Percentiles rank a stretch among this genome's conserved stretches.
These are phyloP conservation scores for Drosophila obscura DNA, from an alignment of 1,140 invertebrate genomes.

Conservation along the genomic window DNA sequence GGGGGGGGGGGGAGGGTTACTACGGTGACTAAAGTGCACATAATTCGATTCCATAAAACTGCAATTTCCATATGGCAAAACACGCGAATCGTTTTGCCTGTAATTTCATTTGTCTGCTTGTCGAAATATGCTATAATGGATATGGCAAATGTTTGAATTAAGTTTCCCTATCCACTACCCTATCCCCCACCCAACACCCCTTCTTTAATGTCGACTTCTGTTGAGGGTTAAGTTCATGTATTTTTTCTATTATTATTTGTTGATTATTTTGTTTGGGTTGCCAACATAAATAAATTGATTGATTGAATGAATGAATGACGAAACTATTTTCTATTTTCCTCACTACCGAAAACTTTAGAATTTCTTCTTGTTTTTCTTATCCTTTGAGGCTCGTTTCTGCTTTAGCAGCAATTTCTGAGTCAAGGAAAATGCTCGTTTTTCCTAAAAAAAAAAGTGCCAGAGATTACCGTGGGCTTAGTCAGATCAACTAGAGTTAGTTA, in stretches of 20 bases:
- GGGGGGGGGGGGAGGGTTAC: constrained; percentile 51
- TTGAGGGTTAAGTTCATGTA: constrained; percentile 42
- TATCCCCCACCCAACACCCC: constrained; percentile 13
- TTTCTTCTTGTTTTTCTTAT: constrained; percentile 37
- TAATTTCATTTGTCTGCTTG: constrained; percentile 67
- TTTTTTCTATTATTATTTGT: constrained; percentile 5
- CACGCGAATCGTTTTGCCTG: constrained; percentile 30
- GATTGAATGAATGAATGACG: neutral
- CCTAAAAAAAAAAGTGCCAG: neutral
- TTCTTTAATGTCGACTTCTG: neutral
- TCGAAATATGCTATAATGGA: constrained; percentile 31
- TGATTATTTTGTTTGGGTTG: constrained; percentile 62
- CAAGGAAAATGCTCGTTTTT: neutral
- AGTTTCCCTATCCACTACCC: constrained; percentile 26
- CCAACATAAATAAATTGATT: constrained; percentile 55
- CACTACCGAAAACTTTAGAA: neutral
- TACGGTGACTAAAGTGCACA: constrained; percentile 44
- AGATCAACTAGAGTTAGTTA: too few species aligned
- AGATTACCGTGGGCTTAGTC: neutral
- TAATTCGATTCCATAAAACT: constrained; percentile 56
- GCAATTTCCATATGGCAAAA: constrained; percentile 20
- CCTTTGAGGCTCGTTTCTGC: neutral
- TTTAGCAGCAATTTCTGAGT: neutral
- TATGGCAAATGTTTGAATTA: constrained; percentile 69
- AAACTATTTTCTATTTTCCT: too few species aligned